Evolutionary conservation across 2,888 invertebrate species (phyloP).

Genomic region (Phyto melanocephala): DNA sequence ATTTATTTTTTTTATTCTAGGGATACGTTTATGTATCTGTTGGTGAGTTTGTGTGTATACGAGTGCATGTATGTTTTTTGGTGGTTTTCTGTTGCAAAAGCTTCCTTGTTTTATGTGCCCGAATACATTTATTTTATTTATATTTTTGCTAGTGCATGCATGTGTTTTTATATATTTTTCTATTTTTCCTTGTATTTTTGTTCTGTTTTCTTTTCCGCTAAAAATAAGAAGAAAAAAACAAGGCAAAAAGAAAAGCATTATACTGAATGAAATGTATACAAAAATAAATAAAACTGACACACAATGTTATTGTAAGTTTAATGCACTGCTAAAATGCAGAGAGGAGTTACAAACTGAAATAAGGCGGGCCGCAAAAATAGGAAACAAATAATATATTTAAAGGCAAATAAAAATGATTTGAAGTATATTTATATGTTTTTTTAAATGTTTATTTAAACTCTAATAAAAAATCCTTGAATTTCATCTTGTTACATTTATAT

Average conservation of each 20-base stretch:
- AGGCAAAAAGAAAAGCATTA: conserved; percentile 4
- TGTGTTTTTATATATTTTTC: neutral
- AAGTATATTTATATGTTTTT: too few relatives aligned
- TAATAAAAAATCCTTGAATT: too few relatives aligned
- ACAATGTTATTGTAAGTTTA: conserved; percentile 61
- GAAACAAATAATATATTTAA: too few relatives aligned
- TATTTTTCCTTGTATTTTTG: conserved; percentile 2
- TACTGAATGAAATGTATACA: conserved; percentile 17
- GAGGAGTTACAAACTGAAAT: neutral
- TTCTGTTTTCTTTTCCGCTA: too few relatives aligned
- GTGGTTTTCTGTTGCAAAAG: conserved; percentile 12
- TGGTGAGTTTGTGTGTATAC: neutral
- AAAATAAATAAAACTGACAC: conserved; percentile 44
- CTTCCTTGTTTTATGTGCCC: conserved; percentile 37
- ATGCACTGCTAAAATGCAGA: conserved; percentile 36
- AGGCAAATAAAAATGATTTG: too few relatives aligned
- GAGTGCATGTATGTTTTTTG: neutral
- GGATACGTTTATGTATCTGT: neutral
- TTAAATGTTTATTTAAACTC: too few relatives aligned
- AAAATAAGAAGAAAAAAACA: neutral
- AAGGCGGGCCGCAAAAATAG: neutral
- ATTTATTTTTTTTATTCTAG: neutral
- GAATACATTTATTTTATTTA: conserved; percentile 33
- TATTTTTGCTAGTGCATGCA: neutral
- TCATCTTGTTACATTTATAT: too few relatives aligned